These are phyloP conservation scores for Onchidella celtica DNA, from an alignment of 2,888 invertebrate species.

Conservation along the genomic window DNA sequence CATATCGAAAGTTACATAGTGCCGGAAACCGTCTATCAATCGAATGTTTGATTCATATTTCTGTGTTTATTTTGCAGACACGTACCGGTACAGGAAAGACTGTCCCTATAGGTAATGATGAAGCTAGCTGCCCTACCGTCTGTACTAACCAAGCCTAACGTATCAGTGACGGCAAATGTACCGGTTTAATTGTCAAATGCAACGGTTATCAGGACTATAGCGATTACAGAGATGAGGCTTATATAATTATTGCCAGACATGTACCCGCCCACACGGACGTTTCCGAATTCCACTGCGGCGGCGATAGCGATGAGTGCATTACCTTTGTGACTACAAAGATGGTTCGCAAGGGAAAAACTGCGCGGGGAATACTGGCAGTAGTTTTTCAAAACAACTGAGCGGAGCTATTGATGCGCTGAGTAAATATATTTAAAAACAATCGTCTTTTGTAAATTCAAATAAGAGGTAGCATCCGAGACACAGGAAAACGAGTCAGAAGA, in stretches of 20 bases:
- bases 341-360: conserved; percentile 21
- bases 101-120: not conserved
- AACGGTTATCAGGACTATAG: not conserved
- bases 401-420: too few relatives aligned
- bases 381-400: not conserved
- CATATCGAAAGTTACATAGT: too few relatives aligned
- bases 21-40: too few relatives aligned
- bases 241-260: not conserved
- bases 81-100: not conserved
- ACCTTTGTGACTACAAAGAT: conserved; percentile 1
- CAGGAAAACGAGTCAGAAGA: too few relatives aligned
- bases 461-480: too few relatives aligned
- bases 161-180: not conserved
- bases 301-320: not conserved
- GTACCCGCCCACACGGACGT: not conserved
- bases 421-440: too few relatives aligned
- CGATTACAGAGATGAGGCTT: conserved; percentile 21
- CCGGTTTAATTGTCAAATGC: conserved; percentile 28
- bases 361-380: not conserved
- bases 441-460: too few relatives aligned
- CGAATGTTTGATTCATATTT: too few relatives aligned
- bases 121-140: conserved; percentile 13
- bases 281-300: not conserved
- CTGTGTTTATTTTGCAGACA: too few relatives aligned
- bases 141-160: conserved; percentile 14